phyloP scores from a whole-genome alignment of 2,797 vertebrate genomes.

The Euphonia xanthogaster region DNA sequence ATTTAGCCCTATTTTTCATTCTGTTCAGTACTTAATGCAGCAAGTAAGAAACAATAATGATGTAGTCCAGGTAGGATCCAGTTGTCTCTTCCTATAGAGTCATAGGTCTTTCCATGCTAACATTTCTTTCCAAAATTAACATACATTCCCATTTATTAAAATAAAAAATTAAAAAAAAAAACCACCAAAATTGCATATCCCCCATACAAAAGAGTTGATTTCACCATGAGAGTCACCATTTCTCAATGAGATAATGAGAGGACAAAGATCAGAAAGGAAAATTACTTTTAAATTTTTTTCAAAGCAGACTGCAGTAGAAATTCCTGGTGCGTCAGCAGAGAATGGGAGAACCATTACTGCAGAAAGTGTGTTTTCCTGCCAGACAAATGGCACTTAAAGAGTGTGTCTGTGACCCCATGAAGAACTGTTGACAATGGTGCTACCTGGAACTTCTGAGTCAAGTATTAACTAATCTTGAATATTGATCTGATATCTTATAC shows the following conservation, averaged over 20 bases:
- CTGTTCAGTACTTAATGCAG: not conserved
- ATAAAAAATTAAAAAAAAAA: not conserved
- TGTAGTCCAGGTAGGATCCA: not conserved
- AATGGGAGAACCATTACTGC: not conserved
- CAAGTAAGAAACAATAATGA: not conserved
- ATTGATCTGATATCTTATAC: not conserved
- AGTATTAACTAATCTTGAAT: not conserved
- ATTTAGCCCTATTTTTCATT: not conserved
- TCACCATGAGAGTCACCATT: not conserved
- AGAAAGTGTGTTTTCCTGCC: not conserved
- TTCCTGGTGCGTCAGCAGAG: not conserved
- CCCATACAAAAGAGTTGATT: accelerated
- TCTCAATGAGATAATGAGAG: not conserved
- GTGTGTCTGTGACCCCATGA: accelerated
- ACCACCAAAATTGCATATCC: accelerated
- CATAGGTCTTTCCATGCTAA: not conserved
- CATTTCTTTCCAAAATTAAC: not conserved
- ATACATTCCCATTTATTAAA: not conserved
- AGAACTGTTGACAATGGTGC: not conserved
- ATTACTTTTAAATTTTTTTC: not conserved
- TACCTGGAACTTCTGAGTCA: not conserved
- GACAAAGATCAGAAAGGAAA: not conserved
- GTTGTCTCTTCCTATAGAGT: not conserved
- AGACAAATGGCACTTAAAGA: not conserved
- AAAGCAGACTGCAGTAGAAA: not conserved